phyloP scores from a whole-genome alignment of 2,888 invertebrate genomes.

The Pandemis corylana region DNA sequence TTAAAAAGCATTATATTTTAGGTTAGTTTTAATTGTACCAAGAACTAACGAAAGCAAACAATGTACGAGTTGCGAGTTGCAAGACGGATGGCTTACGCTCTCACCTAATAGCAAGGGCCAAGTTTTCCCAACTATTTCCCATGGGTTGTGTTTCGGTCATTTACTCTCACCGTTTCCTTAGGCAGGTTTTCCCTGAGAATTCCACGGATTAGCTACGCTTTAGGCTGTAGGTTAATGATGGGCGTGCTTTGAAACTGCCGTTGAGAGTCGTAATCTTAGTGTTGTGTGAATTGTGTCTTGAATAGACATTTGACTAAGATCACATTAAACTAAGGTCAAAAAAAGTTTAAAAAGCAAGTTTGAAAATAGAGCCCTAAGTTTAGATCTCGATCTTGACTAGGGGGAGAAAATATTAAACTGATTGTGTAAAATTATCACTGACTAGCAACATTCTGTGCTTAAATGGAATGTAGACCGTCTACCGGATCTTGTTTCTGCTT shows the following conservation, averaged over 20 bases:
- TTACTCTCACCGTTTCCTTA: constrained; percentile 24
- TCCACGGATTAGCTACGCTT: constrained; percentile 25
- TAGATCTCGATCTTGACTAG: not conserved
- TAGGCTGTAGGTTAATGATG: constrained; percentile 23
- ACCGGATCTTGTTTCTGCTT: not conserved
- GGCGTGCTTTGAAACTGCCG: constrained; percentile 11
- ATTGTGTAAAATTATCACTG: not conserved
- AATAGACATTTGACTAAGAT: not conserved
- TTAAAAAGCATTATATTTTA: not conserved
- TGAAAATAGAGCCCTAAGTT: too few species aligned
- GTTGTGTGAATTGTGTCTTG: constrained; percentile 1
- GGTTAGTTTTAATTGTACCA: not conserved
- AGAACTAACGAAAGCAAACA: constrained; percentile 24
- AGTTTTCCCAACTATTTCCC: constrained; percentile 51
- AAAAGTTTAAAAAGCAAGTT: too few species aligned
- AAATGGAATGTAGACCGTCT: not conserved
- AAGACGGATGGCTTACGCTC: constrained; percentile 16
- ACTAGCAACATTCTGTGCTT: not conserved
- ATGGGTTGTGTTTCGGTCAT: constrained; percentile 48
- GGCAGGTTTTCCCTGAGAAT: constrained; percentile 21
- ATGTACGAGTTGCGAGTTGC: constrained; percentile 18
- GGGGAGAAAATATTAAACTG: too few species aligned
- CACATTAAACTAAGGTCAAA: too few species aligned
- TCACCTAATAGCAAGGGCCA: constrained; percentile 32
- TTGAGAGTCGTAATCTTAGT: not conserved